Conservation (phyloP, 2,888 invertebrate genomes). For the Thyatira batis region DNA sequence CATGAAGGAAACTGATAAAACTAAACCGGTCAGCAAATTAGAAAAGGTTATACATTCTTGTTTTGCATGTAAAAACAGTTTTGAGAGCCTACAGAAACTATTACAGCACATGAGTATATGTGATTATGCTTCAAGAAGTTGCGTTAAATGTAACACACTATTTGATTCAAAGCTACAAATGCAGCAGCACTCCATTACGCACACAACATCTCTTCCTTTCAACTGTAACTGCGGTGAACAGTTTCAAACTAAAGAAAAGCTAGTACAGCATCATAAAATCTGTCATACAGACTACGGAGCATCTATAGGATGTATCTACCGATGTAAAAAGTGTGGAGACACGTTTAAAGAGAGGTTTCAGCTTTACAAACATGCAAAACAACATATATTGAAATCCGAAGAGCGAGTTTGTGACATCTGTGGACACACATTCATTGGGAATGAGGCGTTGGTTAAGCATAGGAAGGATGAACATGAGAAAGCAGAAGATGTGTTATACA, state of each 20-base stretch:
- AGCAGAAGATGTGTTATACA: slow-evolving; percentile 46
- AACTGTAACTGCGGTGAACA: slow-evolving; percentile 61
- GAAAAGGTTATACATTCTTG: slow-evolving; percentile 51
- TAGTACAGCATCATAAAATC: slow-evolving; percentile 56
- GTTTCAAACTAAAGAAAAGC: slow-evolving; percentile 52
- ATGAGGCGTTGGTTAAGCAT: slow-evolving; percentile 57
- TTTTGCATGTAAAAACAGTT: slow-evolving; percentile 64
- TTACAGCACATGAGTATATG: slow-evolving; percentile 68
- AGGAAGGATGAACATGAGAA: slow-evolving; percentile 55
- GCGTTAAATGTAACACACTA: slow-evolving; percentile 58
- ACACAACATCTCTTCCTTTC: slow-evolving; percentile 38
- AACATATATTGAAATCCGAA: slow-evolving; percentile 58
- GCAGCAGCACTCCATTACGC: slow-evolving; percentile 58
- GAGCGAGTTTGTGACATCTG: slow-evolving; percentile 66
- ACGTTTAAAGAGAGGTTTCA: slow-evolving; percentile 61
- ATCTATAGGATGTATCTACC: slow-evolving; percentile 52
- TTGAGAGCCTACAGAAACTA: slow-evolving; percentile 56
- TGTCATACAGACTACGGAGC: slow-evolving; percentile 57
- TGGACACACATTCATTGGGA: slow-evolving; percentile 55
- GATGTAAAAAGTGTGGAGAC: slow-evolving; percentile 69
- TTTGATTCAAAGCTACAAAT: slow-evolving; percentile 71
- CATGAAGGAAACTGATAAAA: slow-evolving; percentile 55
- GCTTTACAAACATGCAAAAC: slow-evolving; percentile 65
- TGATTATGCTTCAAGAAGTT: slow-evolving; percentile 62
- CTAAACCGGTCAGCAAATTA: slow-evolving; percentile 17